Conservation (phyloP, 35 echinoderm and acorn worm genomes). For the Diadema setosum region DNA sequence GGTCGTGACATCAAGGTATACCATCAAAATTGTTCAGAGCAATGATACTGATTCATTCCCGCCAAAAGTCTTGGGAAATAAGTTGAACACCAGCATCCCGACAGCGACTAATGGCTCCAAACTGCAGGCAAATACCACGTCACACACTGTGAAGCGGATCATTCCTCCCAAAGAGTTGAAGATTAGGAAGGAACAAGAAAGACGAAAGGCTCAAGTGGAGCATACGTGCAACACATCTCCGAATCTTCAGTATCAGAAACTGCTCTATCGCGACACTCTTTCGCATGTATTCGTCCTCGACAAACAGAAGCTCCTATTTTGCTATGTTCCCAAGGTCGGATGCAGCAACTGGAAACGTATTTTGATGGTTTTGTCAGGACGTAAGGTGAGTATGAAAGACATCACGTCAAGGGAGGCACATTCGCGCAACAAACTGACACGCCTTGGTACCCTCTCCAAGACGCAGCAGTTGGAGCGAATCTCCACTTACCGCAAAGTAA, state of each 20-base stretch:
- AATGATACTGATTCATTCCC: too few relatives aligned
- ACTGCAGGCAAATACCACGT: too few relatives aligned
- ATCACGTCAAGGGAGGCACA: slow-evolving; percentile 29
- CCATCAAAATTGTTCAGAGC: too few relatives aligned
- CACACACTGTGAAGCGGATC: too few relatives aligned
- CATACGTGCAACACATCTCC: background rate
- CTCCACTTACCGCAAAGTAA: slow-evolving; percentile 13
- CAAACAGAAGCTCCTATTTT: slow-evolving; percentile 25
- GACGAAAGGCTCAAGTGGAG: background rate
- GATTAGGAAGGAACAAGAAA: too few relatives aligned
- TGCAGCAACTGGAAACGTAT: slow-evolving; percentile 51
- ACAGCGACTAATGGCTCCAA: too few relatives aligned
- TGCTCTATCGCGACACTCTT: background rate
- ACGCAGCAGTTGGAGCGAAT: background rate
- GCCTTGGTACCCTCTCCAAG: background rate
- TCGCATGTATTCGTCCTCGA: slow-evolving; percentile 17
- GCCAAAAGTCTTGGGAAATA: too few relatives aligned
- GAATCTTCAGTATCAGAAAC: background rate
- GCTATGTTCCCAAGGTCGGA: slow-evolving; percentile 47
- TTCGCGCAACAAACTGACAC: background rate
- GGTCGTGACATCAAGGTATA: too few relatives aligned
- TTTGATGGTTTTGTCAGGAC: background rate
- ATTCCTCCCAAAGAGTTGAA: too few relatives aligned
- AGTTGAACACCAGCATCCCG: too few relatives aligned
- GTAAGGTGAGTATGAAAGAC: background rate